A percentile compares a stretch with the other conserved stretches of the same genome.
These are phyloP conservation scores for Rutilus rutilus DNA, from an alignment of 2,113 vertebrate genomes.

Conservation along the genomic window DNA sequence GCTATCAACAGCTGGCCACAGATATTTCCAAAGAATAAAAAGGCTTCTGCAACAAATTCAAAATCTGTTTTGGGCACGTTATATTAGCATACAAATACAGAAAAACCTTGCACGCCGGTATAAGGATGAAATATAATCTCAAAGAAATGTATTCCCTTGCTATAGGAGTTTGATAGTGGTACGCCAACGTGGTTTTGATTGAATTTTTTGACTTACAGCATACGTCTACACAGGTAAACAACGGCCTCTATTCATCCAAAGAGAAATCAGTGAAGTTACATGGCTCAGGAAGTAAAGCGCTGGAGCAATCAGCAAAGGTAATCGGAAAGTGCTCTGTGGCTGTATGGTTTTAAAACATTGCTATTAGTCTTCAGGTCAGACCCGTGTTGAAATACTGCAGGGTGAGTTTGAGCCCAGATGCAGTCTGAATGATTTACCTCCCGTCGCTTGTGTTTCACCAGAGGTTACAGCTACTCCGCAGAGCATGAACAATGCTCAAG, in stretches of 20 bases:
- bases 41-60: not conserved
- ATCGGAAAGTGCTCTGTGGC: conserved; percentile 30
- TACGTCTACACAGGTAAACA: conserved; percentile 27
- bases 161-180: not conserved
- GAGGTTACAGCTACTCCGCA: conserved; percentile 26
- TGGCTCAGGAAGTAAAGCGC: conserved; percentile 28
- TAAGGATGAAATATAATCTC: conserved; percentile 19
- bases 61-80: not conserved
- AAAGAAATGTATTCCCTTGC: not conserved
- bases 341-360: conserved; percentile 34
- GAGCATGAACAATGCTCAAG: conserved; percentile 34
- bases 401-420: conserved; percentile 25
- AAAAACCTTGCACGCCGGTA: not conserved
- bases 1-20: conserved; percentile 18
- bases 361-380: conserved; percentile 35
- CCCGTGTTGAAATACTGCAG: conserved; percentile 9
- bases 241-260: conserved; percentile 21
- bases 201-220: conserved; percentile 27
- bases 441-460: conserved; percentile 21
- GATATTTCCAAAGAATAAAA: conserved; percentile 5
- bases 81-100: conserved; percentile 37
- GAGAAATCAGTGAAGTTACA: conserved; percentile 25
- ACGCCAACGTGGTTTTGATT: not conserved
- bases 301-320: conserved; percentile 28
- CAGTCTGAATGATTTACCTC: conserved; percentile 41